Base-by-base conservation (phyloP, 2,797 vertebrate genomes). In the Threskiornis aethiopicus region DNA sequence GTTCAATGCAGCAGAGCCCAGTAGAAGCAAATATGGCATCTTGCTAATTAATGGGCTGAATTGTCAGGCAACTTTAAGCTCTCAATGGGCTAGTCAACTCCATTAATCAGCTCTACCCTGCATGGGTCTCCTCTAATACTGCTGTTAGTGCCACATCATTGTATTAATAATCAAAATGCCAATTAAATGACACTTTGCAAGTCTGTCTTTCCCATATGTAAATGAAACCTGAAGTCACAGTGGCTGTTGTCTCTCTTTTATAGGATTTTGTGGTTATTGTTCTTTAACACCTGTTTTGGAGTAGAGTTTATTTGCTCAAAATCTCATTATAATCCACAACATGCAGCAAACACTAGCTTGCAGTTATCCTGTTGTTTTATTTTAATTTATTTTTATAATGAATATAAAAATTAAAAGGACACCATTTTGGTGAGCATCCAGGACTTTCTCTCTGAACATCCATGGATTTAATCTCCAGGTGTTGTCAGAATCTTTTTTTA, bases 111-210 rank as follows among this genome's bases (percentile, higher is more conserved):
- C 87, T 82, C 84, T 91, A 7, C 71, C n/a, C 86, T 79, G 92
- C 90, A 49, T 82, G 64, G 44, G 58, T 95, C 70, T 90, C 71
- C 57, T 94, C 39, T 85, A 96, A 94, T 78, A 90, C 84, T 95
- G 83, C 82, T 94, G 85, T 26, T 20, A 87, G 91, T 66, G 46
- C 79, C 51, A 51, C 37, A 58, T 31, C 76, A n/a, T n/a, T n/a
- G 57, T 96, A 96, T 95, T 96, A 93, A 97, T 97, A 91, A 96
- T 81, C 82, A 96, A 96, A 97, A 91, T 77, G 83, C 67, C 91
- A 95, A 83, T 72, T 89, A 94, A 95, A 87, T 86, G 46, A 73
- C 88, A 70, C 44, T 94, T 89, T 6, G 11, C 70, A 86, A 94
- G n/a, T 35, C 66, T 57, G 51, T 91, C 92, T 87, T 94, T 81